Evolutionary conservation across 2,888 invertebrate genomes (phyloP).

Genomic region (Baccha elongata): DNA sequence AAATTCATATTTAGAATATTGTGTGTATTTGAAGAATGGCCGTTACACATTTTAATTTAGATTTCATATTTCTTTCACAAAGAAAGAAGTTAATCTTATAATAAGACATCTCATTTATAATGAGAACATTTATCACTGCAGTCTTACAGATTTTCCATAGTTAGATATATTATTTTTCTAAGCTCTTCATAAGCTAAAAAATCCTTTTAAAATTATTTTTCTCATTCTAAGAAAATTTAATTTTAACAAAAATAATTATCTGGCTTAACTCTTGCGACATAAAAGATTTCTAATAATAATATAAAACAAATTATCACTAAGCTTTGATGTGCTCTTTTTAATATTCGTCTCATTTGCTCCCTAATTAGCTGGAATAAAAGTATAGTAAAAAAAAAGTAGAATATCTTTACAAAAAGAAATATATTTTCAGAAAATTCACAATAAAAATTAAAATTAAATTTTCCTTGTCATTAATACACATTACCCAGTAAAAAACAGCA

Average conservation of each 20-base stretch:
- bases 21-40: too few relatives aligned
- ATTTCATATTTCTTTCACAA: too few relatives aligned
- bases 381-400: neutral
- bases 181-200: neutral
- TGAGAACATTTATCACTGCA: too few relatives aligned
- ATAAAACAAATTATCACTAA: constrained; percentile 55
- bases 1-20: too few relatives aligned
- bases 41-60: too few relatives aligned
- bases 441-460: constrained; percentile 59
- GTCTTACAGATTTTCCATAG: too few relatives aligned
- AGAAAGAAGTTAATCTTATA: too few relatives aligned
- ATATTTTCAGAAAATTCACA: constrained; percentile 31
- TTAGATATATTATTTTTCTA: too few relatives aligned
- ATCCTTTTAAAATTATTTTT: neutral
- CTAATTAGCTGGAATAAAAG: constrained; percentile 36
- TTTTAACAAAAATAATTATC: constrained; percentile 29
- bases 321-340: constrained; percentile 45
- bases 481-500: constrained; percentile 33
- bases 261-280: constrained; percentile 15
- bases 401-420: neutral
- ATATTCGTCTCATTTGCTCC: constrained; percentile 45
- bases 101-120: too few relatives aligned
- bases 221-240: neutral
- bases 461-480: constrained; percentile 59
- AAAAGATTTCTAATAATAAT: constrained; percentile 39